Evolutionary conservation across 2,797 vertebrate genomes (phyloP), one percentile per base, ranked within the genome.

Genomic region (Rachycentron canadum): DNA sequence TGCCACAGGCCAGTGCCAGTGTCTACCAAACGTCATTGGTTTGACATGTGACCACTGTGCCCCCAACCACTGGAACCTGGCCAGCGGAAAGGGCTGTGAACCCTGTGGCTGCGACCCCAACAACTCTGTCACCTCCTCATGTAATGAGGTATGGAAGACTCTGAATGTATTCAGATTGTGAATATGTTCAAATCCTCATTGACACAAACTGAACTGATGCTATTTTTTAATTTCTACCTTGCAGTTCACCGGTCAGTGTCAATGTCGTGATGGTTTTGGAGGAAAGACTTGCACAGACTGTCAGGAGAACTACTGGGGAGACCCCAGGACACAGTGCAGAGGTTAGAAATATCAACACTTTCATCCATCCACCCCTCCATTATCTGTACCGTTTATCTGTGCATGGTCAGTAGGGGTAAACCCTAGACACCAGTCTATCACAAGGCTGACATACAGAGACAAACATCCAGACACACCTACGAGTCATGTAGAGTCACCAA

Each of bases 161-260:
- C 10, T 11, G 9, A 6, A n/a, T 28, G 34, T 8, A 25, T 23
- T 56, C 38, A 57, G 14, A 74, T 30, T 64, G 1, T 19, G 8
- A 65, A 4, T 28, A 23, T 19, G 3, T 41, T 59, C 6, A 62
- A 6, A 23, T 32, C 26, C 3, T 50, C 58, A 21, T 0, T 10
- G n/a, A 53, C 43, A 43, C 5, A 13, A 50, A 30, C 21, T 25
- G 19, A 62, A 49, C 5, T 30, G 30, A 52, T 30, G 11, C 50
- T 25, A 8, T 32, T 1, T 38, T 43, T 69, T 25, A 1, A 2
- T 38, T 63, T 38, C 32, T 82, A 8, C 38, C 17, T 32, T 70
- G 36, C 85, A 99, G 98, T 97, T 99, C 86, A 97, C 96, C 3
- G 98, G 98, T 7, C 95, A 98, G 88, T 99, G 98, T 89, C 96